A percentile compares a stretch with the other conserved stretches of the same genome.
Conservation (phyloP, 1,140 invertebrate species). For the Drosophila leontia region DNA sequence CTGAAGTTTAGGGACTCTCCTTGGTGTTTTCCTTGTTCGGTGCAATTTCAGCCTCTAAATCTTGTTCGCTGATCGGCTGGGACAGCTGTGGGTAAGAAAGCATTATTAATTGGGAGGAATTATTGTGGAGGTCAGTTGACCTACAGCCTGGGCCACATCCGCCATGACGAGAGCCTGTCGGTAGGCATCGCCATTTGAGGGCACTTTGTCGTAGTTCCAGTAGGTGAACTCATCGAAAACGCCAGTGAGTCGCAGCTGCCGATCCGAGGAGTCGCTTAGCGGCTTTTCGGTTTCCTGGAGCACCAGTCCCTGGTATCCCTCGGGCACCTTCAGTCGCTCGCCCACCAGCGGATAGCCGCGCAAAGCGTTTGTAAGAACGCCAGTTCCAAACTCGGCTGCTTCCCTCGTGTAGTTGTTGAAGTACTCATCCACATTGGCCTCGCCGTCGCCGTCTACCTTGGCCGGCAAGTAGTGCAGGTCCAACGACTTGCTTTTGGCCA, state of each 20-base stretch:
- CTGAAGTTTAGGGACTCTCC: slow-evolving; percentile 40
- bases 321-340: slow-evolving; percentile 86
- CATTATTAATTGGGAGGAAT: neutral
- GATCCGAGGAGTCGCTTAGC: slow-evolving; percentile 85
- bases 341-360: slow-evolving; percentile 89
- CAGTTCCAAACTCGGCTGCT: slow-evolving; percentile 64
- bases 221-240: slow-evolving; percentile 89
- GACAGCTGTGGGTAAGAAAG: slow-evolving; percentile 35
- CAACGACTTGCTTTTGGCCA: slow-evolving; percentile 80
- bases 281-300: slow-evolving; percentile 87
- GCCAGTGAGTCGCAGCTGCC: slow-evolving; percentile 87
- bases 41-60: slow-evolving; percentile 55
- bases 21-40: slow-evolving; percentile 44
- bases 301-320: slow-evolving; percentile 87
- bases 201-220: slow-evolving; percentile 92
- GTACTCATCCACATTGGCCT: slow-evolving; percentile 89
- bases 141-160: slow-evolving; percentile 89
- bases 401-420: slow-evolving; percentile 88
- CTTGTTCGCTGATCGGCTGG: slow-evolving; percentile 32
- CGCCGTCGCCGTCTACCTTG: slow-evolving; percentile 89
- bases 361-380: slow-evolving; percentile 86
- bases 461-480: slow-evolving; percentile 90
- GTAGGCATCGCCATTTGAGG: slow-evolving; percentile 88
- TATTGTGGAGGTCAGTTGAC: neutral
- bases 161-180: slow-evolving; percentile 89